A percentile compares a stretch with the other conserved stretches of the same genome.
These are phyloP conservation scores for Orthonyx spaldingii DNA, from an alignment of 2,113 vertebrate genomes.

Conservation along the genomic window DNA sequence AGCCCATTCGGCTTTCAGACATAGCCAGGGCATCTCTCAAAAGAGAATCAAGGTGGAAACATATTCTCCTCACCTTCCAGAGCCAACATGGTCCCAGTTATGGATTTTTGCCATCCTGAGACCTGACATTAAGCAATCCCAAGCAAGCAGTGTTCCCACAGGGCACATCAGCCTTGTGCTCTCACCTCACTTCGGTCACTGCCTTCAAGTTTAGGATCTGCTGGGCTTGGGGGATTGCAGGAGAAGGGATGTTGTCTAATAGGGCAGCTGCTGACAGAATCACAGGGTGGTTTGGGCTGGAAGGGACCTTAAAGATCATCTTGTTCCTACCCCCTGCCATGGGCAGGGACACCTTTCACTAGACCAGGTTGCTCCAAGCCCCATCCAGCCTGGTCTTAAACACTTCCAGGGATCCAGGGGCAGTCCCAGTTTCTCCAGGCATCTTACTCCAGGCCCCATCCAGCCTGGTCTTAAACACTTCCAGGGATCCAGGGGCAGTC, in stretches of 20 bases:
- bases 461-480: not conserved
- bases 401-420: not conserved
- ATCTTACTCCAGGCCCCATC: not conserved
- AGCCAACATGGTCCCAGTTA: not conserved
- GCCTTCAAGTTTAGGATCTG: not conserved
- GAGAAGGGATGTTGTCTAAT: not conserved
- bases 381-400: not conserved
- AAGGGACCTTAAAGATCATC: not conserved
- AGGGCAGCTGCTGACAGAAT: not conserved
- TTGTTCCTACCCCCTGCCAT: not conserved
- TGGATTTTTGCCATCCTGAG: not conserved
- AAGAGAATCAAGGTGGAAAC: not conserved
- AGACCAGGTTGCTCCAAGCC: not conserved
- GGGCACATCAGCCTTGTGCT: not conserved
- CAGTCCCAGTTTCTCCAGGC: not conserved
- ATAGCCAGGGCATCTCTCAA: not conserved
- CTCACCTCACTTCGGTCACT: not conserved
- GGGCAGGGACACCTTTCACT: not conserved
- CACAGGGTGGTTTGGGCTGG: not conserved
- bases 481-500: not conserved
- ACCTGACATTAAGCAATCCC: not conserved
- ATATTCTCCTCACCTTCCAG: not conserved
- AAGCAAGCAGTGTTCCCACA: not conserved
- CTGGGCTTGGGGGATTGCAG: not conserved
- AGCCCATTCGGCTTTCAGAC: not conserved